phyloP scores from a whole-genome alignment of 2,888 invertebrate species.

The Cerastis leucographa region DNA sequence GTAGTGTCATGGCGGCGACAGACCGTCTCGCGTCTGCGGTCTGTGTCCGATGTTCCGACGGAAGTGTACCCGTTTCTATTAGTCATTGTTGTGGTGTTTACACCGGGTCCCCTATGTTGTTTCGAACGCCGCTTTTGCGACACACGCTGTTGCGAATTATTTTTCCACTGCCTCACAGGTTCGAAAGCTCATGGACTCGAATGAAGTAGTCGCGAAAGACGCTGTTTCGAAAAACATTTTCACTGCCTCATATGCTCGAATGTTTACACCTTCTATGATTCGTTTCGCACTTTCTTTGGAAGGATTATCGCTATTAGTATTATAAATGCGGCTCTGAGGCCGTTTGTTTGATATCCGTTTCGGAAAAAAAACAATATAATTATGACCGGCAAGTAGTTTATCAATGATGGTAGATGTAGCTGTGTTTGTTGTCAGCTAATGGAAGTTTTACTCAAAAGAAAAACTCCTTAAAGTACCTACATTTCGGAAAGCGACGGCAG shows the following conservation, averaged over 20 bases:
- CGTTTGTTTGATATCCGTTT: background rate
- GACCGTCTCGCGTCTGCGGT: background rate
- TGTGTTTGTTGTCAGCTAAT: background rate
- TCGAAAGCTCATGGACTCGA: too few relatives aligned
- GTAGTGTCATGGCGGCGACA: slow-evolving; percentile 15
- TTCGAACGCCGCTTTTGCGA: too few relatives aligned
- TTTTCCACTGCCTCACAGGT: too few relatives aligned
- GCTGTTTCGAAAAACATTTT: too few relatives aligned
- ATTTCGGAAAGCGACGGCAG: background rate
- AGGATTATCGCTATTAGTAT: slow-evolving; percentile 10
- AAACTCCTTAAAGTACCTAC: background rate
- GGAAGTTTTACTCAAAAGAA: too few relatives aligned
- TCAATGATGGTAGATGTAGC: background rate
- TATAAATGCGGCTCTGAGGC: background rate
- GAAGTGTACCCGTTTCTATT: slow-evolving; percentile 20
- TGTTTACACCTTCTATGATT: slow-evolving; percentile 35
- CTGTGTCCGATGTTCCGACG: slow-evolving; percentile 18
- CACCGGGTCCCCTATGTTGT: too few relatives aligned
- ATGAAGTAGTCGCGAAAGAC: too few relatives aligned
- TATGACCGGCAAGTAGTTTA: background rate
- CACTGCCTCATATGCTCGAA: too few relatives aligned
- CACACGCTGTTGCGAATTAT: too few relatives aligned
- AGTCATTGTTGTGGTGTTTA: slow-evolving; percentile 38
- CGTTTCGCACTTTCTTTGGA: slow-evolving; percentile 14
- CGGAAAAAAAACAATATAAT: background rate